Conservation (phyloP, 2,113 vertebrate species). For the Fregata magnificens region DNA sequence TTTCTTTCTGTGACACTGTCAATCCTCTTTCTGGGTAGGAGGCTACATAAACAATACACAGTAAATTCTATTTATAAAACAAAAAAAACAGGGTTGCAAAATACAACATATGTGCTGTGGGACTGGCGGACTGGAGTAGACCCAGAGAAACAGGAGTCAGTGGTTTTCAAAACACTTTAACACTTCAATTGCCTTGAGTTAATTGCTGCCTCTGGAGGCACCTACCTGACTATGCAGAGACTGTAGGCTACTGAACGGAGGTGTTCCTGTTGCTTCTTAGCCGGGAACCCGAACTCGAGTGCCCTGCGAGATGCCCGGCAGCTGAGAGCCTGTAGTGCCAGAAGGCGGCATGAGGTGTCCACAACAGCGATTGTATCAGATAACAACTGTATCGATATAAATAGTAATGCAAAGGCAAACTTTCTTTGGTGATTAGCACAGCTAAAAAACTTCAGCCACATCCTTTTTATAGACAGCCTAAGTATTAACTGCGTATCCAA, state of each 20-base stretch:
- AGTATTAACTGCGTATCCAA: not conserved
- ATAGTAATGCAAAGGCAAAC: not conserved
- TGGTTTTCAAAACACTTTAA: not conserved
- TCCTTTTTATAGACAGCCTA: not conserved
- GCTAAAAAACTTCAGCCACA: not conserved
- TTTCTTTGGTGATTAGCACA: not conserved
- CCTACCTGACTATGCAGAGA: not conserved
- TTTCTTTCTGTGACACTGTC: not conserved
- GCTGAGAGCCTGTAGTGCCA: not conserved
- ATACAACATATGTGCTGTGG: not conserved
- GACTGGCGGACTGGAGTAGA: not conserved
- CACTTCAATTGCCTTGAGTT: not conserved
- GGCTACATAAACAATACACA: not conserved
- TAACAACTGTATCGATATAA: not conserved
- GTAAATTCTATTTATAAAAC: not conserved
- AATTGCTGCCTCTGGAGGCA: not conserved
- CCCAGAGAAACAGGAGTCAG: not conserved
- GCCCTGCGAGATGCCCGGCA: not conserved
- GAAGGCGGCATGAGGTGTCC: not conserved
- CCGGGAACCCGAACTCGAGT: fast-evolving
- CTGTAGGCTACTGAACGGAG: not conserved
- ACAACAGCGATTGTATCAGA: not conserved
- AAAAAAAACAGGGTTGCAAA: not conserved
- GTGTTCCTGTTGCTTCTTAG: not conserved
- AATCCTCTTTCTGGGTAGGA: not conserved